A percentile compares a stretch with the other conserved stretches of the same genome.
phyloP scores from a whole-genome alignment of 2,113 vertebrate species.

The Zosterops pallidus region DNA sequence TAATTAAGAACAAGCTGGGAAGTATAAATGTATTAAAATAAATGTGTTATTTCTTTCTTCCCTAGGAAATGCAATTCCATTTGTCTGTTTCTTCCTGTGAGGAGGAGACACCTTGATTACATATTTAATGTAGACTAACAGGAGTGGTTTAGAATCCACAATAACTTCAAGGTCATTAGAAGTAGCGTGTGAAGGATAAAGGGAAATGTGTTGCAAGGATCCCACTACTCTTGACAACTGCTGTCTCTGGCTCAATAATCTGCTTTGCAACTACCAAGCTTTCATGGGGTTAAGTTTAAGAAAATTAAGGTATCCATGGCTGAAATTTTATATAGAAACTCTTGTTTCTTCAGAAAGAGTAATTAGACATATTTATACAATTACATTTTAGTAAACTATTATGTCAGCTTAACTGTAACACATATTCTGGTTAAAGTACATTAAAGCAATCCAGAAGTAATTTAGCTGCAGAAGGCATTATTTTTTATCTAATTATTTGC shows the following conservation, averaged over 20 bases:
- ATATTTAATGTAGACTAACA: conserved; percentile 69
- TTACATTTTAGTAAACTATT: conserved; percentile 74
- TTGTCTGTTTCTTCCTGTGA: conserved; percentile 56
- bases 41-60: conserved; percentile 41
- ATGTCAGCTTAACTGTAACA: conserved; percentile 54
- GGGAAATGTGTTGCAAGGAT: conserved; percentile 24
- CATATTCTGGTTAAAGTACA: conserved; percentile 64
- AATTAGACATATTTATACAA: conserved; percentile 74
- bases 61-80: conserved; percentile 45
- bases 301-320: conserved; percentile 14
- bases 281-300: conserved; percentile 18
- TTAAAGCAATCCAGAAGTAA: conserved; percentile 73
- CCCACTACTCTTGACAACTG: conserved; percentile 38
- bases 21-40: conserved; percentile 44
- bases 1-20: conserved; percentile 31
- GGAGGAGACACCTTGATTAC: conserved; percentile 66
- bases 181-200: conserved; percentile 58
- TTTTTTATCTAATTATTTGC: conserved; percentile 79
- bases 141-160: conserved; percentile 65
- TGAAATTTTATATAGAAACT: conserved; percentile 26
- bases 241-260: conserved; percentile 39
- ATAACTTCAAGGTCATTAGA: conserved; percentile 72
- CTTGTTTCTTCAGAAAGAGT: conserved; percentile 63
- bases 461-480: conserved; percentile 70
- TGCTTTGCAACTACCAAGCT: conserved; percentile 21